Percentiles rank a stretch among this genome's conserved stretches.
phyloP scores from a whole-genome alignment of 2,888 invertebrate genomes.

The Luperina nickerlii region DNA sequence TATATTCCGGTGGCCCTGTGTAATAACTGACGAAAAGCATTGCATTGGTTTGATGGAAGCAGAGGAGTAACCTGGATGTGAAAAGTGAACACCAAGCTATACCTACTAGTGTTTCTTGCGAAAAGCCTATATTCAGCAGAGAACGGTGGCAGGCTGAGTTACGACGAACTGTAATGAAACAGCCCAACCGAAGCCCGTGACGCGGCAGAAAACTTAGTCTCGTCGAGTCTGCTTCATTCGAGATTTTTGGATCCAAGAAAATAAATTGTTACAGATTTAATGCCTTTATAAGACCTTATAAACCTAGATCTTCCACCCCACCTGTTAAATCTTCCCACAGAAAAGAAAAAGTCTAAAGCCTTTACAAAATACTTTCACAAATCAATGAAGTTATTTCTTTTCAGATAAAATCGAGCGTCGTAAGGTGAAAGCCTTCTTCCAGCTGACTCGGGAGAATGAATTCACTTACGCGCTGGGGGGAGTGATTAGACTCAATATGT shows the following conservation, averaged over 20 bases:
- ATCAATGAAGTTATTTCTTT: constrained; percentile 65
- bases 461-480: constrained; percentile 82
- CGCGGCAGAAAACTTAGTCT: constrained; percentile 4
- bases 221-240: neutral
- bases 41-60: neutral
- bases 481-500: constrained; percentile 83
- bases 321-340: neutral
- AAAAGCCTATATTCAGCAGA: neutral
- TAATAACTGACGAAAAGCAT: neutral
- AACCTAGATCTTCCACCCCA: constrained; percentile 22
- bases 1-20: neutral
- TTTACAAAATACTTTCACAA: constrained; percentile 41
- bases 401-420: constrained; percentile 81
- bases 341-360: constrained; percentile 22
- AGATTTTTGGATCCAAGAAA: constrained; percentile 4
- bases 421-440: constrained; percentile 82
- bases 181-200: neutral
- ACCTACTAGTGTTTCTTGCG: neutral
- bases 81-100: neutral
- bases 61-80: neutral
- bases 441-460: constrained; percentile 80
- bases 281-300: constrained; percentile 11
- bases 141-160: neutral
- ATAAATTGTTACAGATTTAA: constrained; percentile 3
- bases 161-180: constrained; percentile 12